Conservation (phyloP, 2,888 invertebrate genomes). For the Junonia oenone region DNA sequence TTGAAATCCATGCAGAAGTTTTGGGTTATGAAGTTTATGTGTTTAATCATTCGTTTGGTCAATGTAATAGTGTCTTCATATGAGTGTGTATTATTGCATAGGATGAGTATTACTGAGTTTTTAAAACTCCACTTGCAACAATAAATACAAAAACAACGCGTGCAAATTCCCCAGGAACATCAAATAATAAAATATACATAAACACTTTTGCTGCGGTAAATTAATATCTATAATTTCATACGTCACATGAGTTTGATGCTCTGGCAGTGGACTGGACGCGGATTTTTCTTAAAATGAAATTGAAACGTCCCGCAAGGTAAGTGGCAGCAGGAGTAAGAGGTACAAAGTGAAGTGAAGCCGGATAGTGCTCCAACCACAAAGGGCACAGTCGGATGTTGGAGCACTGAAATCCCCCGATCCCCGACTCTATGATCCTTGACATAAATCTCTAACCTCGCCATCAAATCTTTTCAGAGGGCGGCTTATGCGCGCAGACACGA, state of each 20-base stretch:
- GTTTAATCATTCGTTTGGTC: no score
- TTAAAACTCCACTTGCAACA: no score
- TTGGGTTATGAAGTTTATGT: no score
- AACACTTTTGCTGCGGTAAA: not conserved
- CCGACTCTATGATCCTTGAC: slow-evolving; percentile 77
- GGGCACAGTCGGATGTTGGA: slow-evolving; percentile 74
- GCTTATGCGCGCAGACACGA: slow-evolving; percentile 69
- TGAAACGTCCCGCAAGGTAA: slow-evolving; percentile 73
- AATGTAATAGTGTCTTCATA: no score
- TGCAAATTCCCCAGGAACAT: no score
- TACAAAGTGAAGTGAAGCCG: slow-evolving; percentile 73
- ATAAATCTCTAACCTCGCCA: slow-evolving; percentile 77
- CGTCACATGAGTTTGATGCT: slow-evolving; percentile 31
- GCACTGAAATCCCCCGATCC: slow-evolving; percentile 74
- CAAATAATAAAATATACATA: no score
- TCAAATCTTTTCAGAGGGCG: slow-evolving; percentile 76
- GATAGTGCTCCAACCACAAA: slow-evolving; percentile 76
- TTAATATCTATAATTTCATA: not conserved
- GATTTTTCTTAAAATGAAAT: slow-evolving; percentile 68
- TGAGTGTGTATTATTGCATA: no score
- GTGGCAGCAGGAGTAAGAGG: slow-evolving; percentile 68
- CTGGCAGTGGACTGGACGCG: slow-evolving; percentile 39
- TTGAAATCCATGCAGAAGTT: no score
- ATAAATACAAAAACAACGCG: no score
- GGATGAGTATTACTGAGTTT: no score